These are phyloP conservation scores for Catharus ustulatus DNA, from an alignment of 2,797 vertebrate species.

Conservation along the genomic window DNA sequence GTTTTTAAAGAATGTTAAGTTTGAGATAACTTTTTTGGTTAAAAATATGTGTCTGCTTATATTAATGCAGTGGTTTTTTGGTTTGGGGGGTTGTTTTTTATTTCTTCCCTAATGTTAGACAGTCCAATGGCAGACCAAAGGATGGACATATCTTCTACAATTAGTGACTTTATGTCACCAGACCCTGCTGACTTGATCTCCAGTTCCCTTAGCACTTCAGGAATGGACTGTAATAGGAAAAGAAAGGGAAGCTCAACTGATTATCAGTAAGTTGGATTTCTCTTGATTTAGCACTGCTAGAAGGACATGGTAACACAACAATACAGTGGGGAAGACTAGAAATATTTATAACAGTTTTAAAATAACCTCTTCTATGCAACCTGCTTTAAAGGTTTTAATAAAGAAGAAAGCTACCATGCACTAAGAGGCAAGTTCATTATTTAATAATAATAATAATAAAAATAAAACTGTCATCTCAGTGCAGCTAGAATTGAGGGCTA, in stretches of 20 bases:
- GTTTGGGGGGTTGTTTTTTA: neutral
- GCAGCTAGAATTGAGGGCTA: neutral
- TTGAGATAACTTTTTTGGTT: neutral
- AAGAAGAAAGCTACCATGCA: neutral
- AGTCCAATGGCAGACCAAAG: slow-evolving; percentile 99
- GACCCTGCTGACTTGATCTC: slow-evolving; percentile 93
- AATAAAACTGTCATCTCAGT: neutral
- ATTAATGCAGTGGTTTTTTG: neutral
- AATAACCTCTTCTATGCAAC: neutral
- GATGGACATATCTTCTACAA: slow-evolving; percentile 99
- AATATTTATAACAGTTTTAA: neutral
- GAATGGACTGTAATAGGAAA: slow-evolving; percentile 96
- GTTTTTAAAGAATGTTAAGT: neutral
- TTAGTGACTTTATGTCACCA: slow-evolving; percentile 97
- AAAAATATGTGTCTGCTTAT: neutral
- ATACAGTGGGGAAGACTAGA: neutral
- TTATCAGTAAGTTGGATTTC: slow-evolving; percentile 88
- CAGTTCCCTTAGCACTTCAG: slow-evolving; percentile 88
- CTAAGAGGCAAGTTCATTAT: neutral
- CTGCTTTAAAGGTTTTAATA: neutral
- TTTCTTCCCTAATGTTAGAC: slow-evolving; percentile 72
- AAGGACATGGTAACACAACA: neutral
- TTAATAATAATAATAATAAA: neutral
- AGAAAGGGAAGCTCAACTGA: slow-evolving; percentile 95
- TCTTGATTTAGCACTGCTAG: neutral